Base-by-base conservation (phyloP, 1,140 invertebrate genomes). In the Lepidurus couesii region DNA sequence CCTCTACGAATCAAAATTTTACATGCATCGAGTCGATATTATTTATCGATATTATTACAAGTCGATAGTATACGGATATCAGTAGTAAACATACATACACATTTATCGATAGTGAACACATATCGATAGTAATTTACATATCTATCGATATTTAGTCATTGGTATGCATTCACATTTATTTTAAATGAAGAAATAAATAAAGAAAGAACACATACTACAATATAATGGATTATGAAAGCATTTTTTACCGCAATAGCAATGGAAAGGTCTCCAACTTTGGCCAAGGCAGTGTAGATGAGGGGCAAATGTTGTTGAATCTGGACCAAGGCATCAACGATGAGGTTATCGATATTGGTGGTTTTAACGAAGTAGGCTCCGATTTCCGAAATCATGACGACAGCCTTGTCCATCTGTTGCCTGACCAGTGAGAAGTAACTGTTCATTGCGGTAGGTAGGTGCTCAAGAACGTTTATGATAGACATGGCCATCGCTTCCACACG, bases 281-380 rank as follows among this genome's bases (percentile, higher is more conserved):
- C 8, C 21, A 65, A 65, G 53, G 53, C 53, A 16, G 53, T 21
- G 21, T 65, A 65, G 53, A 65, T 21, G 53, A 65, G 53, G 53
- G 53, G 53, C 53, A 65, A 65, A 65, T 65, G 53, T 65, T 16
- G 53, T 65, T 65, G 53, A 16, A 65, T 65, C 21, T 65, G 53
- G n/a, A 65, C 53, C n/a, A 65, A 21, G 8, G 53, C 53, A 21
- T 65, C 53, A 21, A 65, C 53, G 53, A 21, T 65, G 13, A 65
- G 53, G 13, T 65, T 65, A 16, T 65, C 53, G 21, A 65, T 9
- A 21, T 65, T 65, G 53, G 53, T 65, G 3, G 53, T 21, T 16
- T 65, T 65, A 9, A 65, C 9, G 21, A 65, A 65, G 8, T 65
- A 16, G 21, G 21, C 53, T 65, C 53, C 53, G 13, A 65, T 65